A percentile compares a stretch with the other conserved stretches of the same genome.
phyloP scores from a whole-genome alignment of 2,888 invertebrate species.

The Gortyna flavago region DNA sequence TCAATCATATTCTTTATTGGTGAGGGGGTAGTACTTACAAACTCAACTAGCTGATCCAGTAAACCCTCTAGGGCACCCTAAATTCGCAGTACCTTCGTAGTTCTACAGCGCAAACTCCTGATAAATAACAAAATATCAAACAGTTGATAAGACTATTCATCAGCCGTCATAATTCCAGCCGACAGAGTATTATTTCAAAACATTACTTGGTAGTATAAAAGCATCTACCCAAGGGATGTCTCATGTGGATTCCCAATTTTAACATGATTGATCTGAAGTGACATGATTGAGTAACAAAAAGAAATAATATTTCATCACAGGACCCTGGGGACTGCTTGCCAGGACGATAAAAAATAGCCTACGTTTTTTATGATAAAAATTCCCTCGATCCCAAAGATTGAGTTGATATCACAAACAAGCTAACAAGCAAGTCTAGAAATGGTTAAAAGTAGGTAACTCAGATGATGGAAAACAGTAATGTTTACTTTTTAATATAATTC shows the following conservation, averaged over 20 bases:
- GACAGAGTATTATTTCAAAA: constrained; percentile 18
- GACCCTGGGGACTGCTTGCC: constrained; percentile 51
- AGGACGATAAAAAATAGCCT: constrained; percentile 43
- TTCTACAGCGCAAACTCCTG: background rate
- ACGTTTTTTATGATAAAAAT: constrained; percentile 32
- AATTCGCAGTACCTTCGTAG: background rate
- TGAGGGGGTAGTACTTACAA: background rate
- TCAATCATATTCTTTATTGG: background rate
- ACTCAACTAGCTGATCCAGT: background rate
- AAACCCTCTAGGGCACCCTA: too few relatives aligned
- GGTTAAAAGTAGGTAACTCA: background rate
- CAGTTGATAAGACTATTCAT: constrained; percentile 19
- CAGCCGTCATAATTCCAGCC: constrained; percentile 13
- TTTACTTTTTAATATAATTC: background rate
- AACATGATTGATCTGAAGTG: constrained; percentile 61
- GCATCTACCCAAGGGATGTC: constrained; percentile 49
- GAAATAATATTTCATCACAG: constrained; percentile 61
- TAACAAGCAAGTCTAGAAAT: background rate
- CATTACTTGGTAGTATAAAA: constrained; percentile 32
- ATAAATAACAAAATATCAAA: constrained; percentile 18
- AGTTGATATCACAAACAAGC: background rate
- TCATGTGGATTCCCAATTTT: constrained; percentile 53
- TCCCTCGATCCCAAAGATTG: constrained; percentile 10
- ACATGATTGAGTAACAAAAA: constrained; percentile 62
- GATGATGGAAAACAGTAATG: background rate